Evolutionary conservation across 2,797 vertebrate species (phyloP).

Genomic region (Mus spretus): DNA sequence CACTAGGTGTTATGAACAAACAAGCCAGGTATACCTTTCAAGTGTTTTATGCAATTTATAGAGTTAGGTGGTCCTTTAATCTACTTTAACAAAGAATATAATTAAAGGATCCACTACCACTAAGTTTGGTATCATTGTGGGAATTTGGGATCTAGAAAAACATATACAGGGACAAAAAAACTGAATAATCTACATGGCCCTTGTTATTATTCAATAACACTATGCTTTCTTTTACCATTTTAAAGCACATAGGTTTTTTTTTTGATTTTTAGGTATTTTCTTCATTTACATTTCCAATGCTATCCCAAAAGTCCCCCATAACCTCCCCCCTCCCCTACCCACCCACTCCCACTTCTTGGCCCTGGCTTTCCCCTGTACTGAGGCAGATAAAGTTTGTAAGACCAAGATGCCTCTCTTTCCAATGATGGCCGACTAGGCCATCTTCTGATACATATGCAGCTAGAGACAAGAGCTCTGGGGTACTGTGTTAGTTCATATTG

Average conservation of each 20-base stretch:
- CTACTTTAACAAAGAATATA: neutral
- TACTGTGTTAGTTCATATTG: too few relatives aligned
- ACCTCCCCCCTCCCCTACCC: too few relatives aligned
- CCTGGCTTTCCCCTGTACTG: too few relatives aligned
- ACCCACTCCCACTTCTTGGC: too few relatives aligned
- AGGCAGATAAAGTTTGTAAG: too few relatives aligned
- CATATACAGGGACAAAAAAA: neutral
- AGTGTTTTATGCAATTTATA: neutral
- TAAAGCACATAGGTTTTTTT: neutral
- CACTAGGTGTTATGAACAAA: constrained; percentile 6
- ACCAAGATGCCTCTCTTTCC: too few relatives aligned
- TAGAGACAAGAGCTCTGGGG: too few relatives aligned
- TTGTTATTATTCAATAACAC: neutral
- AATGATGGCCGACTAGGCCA: too few relatives aligned
- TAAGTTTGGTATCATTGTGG: neutral
- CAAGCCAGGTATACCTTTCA: neutral
- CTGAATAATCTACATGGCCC: neutral
- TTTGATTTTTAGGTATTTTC: neutral
- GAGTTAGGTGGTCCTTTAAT: neutral
- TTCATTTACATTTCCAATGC: too few relatives aligned
- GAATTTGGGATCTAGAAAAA: constrained; percentile 35
- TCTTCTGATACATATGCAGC: too few relatives aligned
- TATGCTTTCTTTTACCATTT: neutral
- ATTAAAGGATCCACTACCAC: neutral
- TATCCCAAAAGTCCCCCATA: too few relatives aligned